phyloP scores from a whole-genome alignment of 2,888 invertebrate species.

The Tipula confusa region DNA sequence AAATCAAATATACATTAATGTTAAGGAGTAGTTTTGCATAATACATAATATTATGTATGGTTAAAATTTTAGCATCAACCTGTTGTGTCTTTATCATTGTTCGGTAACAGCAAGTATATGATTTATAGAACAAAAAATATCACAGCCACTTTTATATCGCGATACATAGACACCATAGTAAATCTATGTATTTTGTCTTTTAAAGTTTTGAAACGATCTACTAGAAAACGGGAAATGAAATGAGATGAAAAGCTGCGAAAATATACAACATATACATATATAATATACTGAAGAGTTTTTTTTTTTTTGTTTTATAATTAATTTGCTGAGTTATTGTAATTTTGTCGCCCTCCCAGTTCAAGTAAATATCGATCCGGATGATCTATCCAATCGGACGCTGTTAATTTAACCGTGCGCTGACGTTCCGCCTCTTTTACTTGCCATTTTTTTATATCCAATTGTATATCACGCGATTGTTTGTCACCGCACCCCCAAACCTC shows the following conservation, averaged over 20 bases:
- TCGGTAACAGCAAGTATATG: neutral
- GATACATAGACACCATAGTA: neutral
- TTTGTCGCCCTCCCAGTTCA: constrained; percentile 78
- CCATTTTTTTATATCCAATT: constrained; percentile 87
- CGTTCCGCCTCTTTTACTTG: constrained; percentile 84
- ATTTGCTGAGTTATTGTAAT: constrained; percentile 67
- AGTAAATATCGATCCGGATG: constrained; percentile 90
- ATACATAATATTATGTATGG: too few species aligned
- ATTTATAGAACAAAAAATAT: neutral
- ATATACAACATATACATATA: neutral
- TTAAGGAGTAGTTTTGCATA: too few species aligned
- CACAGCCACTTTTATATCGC: neutral
- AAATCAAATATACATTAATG: too few species aligned
- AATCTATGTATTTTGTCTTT: neutral
- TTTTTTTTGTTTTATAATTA: constrained; percentile 43
- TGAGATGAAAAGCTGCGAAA: neutral
- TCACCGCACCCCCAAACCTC: constrained; percentile 89
- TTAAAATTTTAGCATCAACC: too few species aligned
- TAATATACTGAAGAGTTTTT: neutral
- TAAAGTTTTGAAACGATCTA: neutral
- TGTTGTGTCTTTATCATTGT: neutral
- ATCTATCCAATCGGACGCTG: constrained; percentile 89
- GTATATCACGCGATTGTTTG: constrained; percentile 69
- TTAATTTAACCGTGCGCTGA: constrained; percentile 78
- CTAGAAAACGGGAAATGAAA: neutral